A percentile compares a stretch with the other conserved stretches of the same genome.
phyloP scores from a whole-genome alignment of 1,140 invertebrate genomes.

The Agrilus planipennis region DNA sequence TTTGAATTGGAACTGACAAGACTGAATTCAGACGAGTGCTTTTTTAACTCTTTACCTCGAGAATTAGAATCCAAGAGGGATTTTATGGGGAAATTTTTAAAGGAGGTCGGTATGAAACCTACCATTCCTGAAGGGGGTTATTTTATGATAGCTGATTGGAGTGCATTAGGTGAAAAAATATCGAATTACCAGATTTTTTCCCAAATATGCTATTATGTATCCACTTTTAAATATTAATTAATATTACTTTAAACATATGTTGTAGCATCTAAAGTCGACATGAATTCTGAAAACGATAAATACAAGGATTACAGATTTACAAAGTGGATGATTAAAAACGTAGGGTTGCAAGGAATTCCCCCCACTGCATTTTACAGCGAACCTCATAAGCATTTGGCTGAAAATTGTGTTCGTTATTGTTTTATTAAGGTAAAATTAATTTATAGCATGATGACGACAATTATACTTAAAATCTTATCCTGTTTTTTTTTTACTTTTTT shows the following conservation, averaged over 20 bases:
- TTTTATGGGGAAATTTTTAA: conserved; percentile 64
- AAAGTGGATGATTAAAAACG: conserved; percentile 89
- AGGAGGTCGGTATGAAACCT: conserved; percentile 75
- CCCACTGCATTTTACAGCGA: conserved; percentile 86
- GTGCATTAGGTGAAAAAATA: conserved; percentile 45
- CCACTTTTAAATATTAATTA: conserved; percentile 50
- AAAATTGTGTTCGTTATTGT: conserved; percentile 83
- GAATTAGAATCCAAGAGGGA: conserved; percentile 80
- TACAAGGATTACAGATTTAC: conserved; percentile 86
- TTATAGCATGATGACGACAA: too few relatives aligned
- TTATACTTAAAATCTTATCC: conserved; percentile 5
- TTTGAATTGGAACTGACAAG: conserved; percentile 77
- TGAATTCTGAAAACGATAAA: conserved; percentile 54
- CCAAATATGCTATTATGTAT: background rate
- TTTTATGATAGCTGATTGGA: conserved; percentile 92
- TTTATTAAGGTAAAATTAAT: conserved; percentile 90
- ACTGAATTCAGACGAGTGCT: conserved; percentile 67
- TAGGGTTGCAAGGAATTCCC: conserved; percentile 88
- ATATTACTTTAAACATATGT: conserved; percentile 50
- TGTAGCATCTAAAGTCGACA: conserved; percentile 46
- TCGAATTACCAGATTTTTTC: background rate
- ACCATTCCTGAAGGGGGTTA: conserved; percentile 93
- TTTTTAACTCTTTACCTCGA: conserved; percentile 64
- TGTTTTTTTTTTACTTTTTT: conserved; percentile 25
- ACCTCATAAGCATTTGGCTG: conserved; percentile 69